Evolutionary conservation across 2,797 vertebrate species (phyloP).

Genomic region (Chelidonichthys spinosus): DNA sequence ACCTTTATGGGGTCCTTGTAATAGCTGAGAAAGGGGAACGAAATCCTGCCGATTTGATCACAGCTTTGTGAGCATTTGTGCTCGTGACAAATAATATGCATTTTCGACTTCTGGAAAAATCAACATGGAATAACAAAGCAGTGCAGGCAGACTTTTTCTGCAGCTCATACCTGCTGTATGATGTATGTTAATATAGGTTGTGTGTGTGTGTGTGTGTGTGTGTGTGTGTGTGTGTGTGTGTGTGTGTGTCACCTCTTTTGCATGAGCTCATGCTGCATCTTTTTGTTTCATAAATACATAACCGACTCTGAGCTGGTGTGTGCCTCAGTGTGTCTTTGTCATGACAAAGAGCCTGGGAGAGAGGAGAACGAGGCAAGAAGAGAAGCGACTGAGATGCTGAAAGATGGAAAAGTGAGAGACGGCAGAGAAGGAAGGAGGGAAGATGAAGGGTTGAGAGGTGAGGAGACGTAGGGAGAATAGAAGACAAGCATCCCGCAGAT

Average conservation of each 20-base stretch:
- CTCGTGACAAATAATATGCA: not conserved
- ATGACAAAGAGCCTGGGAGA: not conserved
- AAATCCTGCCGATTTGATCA: not conserved
- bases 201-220: not conserved
- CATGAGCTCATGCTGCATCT: conserved; percentile 14
- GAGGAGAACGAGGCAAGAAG: too few relatives aligned
- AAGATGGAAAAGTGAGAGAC: not conserved
- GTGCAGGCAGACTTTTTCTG: not conserved
- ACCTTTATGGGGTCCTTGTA: not conserved
- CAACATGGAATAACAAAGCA: not conserved
- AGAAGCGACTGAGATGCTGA: not conserved
- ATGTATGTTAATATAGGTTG: not conserved
- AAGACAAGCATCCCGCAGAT: conserved; percentile 63
- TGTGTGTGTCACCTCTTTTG: not conserved
- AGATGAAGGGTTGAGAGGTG: not conserved
- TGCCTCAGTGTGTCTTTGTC: conserved; percentile 43
- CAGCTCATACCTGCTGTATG: not conserved
- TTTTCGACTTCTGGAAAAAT: not conserved
- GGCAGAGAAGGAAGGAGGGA: not conserved
- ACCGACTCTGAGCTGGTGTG: not conserved
- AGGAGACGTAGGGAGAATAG: not conserved
- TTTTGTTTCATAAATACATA: not conserved
- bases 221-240: not conserved
- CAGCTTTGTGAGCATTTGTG: not conserved
- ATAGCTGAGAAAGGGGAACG: not conserved